Evolutionary conservation across 2,888 invertebrate genomes (phyloP).

Genomic region (Ophraella communa): DNA sequence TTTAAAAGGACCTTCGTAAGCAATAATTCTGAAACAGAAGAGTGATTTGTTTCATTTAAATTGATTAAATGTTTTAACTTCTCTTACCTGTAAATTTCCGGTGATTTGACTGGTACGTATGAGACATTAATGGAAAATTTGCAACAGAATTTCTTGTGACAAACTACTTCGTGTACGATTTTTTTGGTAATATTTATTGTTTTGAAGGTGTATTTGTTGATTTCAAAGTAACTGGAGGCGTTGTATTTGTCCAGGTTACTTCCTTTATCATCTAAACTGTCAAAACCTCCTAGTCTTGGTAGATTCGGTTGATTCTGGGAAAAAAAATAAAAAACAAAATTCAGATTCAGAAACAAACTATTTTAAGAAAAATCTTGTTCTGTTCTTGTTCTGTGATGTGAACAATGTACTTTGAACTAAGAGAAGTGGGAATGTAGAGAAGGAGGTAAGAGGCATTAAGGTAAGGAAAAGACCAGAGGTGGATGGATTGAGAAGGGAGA

Average conservation of each 20-base stretch:
- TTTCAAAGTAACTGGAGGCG: conserved; percentile 35
- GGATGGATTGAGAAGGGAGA: too few relatives aligned
- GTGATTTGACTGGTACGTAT: conserved; percentile 21
- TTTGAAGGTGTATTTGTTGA: conserved; percentile 35
- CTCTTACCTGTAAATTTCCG: conserved; percentile 43
- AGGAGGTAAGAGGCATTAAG: too few relatives aligned
- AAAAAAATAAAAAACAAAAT: too few relatives aligned
- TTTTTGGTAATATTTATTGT: conserved; percentile 33
- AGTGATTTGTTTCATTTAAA: too few relatives aligned
- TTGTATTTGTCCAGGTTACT: conserved; percentile 25
- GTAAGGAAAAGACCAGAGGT: too few relatives aligned
- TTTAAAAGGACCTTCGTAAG: conserved; percentile 35
- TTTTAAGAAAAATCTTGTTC: too few relatives aligned
- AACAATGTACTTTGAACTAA: too few relatives aligned
- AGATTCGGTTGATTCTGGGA: too few relatives aligned
- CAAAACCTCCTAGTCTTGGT: conserved; percentile 34
- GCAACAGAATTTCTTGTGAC: conserved; percentile 43
- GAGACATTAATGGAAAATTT: conserved; percentile 36
- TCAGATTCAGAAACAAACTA: too few relatives aligned
- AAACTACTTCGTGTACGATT: conserved; percentile 36
- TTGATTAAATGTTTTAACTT: too few relatives aligned
- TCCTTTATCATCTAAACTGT: conserved; percentile 28
- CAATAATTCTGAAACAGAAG: conserved; percentile 29
- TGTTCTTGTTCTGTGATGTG: too few relatives aligned
- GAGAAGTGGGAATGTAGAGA: too few relatives aligned